Conservation (phyloP, 2,113 vertebrate species). For the Sitta europaea region DNA sequence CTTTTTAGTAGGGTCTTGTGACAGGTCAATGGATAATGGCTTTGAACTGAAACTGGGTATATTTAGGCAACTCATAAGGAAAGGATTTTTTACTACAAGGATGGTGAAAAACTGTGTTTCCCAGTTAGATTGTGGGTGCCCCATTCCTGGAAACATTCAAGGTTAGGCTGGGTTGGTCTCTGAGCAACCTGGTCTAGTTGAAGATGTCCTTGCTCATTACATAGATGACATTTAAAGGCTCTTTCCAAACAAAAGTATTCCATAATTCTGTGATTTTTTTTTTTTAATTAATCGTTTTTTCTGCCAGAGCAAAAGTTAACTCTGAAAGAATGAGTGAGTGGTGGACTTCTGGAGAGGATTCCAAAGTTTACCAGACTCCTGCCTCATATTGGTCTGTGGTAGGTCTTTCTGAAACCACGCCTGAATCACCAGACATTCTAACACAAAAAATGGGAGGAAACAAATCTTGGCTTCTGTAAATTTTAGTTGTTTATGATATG, state of each 20-base stretch:
- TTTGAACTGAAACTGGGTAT: background rate
- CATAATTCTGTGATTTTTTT: background rate
- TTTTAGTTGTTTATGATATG: background rate
- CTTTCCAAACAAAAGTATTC: background rate
- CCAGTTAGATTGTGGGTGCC: background rate
- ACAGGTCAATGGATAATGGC: background rate
- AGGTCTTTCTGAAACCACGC: background rate
- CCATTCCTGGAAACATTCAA: background rate
- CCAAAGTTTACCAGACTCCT: background rate
- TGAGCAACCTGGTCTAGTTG: background rate
- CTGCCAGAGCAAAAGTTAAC: background rate
- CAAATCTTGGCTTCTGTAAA: background rate
- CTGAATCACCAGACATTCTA: background rate
- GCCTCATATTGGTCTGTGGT: background rate
- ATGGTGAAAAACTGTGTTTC: background rate
- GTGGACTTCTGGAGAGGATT: background rate
- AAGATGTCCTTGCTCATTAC: background rate
- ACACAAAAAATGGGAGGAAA: background rate
- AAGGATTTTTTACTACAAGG: accelerated
- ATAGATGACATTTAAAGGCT: background rate
- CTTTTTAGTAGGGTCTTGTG: background rate
- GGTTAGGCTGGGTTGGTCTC: background rate
- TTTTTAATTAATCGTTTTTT: background rate
- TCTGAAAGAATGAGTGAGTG: background rate
- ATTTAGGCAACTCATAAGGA: background rate